Percentiles rank a stretch among this genome's conserved stretches.
Evolutionary conservation across 2,888 invertebrate genomes (phyloP).

Genomic region (Timandra comae): DNA sequence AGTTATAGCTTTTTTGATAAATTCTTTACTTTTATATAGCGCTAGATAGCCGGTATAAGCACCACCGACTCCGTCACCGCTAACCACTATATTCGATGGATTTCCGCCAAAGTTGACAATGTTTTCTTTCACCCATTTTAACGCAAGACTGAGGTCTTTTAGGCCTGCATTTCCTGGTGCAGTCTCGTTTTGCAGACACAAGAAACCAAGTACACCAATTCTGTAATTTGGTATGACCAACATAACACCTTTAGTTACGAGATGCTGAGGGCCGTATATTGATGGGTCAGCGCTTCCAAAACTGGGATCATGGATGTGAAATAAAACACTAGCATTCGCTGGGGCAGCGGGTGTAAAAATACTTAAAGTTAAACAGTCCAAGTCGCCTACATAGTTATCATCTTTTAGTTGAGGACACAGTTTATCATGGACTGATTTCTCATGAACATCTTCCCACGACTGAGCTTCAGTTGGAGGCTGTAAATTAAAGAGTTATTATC

Average conservation of each 20-base stretch:
- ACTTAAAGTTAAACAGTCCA: slow-evolving; percentile 56
- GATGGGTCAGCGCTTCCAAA: slow-evolving; percentile 48
- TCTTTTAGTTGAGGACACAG: slow-evolving; percentile 46
- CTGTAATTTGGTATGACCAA: slow-evolving; percentile 59
- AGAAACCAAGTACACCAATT: slow-evolving; percentile 57
- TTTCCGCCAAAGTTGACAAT: slow-evolving; percentile 55
- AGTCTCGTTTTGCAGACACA: slow-evolving; percentile 45
- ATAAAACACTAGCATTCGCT: slow-evolving; percentile 40
- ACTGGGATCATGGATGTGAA: slow-evolving; percentile 59
- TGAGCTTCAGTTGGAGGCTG: slow-evolving; percentile 35
- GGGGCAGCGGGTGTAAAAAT: slow-evolving; percentile 40
- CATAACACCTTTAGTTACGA: slow-evolving; percentile 42
- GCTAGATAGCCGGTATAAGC: slow-evolving; percentile 51
- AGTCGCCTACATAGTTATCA: slow-evolving; percentile 29
- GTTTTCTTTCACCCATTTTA: slow-evolving; percentile 51
- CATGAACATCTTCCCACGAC: slow-evolving; percentile 26
- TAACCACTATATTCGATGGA: slow-evolving; percentile 46
- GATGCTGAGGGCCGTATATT: slow-evolving; percentile 51
- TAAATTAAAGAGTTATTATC: slow-evolving; percentile 17
- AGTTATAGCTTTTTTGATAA: slow-evolving; percentile 50
- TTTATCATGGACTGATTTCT: slow-evolving; percentile 31
- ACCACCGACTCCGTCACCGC: slow-evolving; percentile 51
- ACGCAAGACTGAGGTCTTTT: slow-evolving; percentile 52
- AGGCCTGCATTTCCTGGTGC: slow-evolving; percentile 61
- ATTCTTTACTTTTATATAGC: slow-evolving; percentile 36